Conservation (phyloP, 2,888 invertebrate genomes). For the Himalopsyche japonica region DNA sequence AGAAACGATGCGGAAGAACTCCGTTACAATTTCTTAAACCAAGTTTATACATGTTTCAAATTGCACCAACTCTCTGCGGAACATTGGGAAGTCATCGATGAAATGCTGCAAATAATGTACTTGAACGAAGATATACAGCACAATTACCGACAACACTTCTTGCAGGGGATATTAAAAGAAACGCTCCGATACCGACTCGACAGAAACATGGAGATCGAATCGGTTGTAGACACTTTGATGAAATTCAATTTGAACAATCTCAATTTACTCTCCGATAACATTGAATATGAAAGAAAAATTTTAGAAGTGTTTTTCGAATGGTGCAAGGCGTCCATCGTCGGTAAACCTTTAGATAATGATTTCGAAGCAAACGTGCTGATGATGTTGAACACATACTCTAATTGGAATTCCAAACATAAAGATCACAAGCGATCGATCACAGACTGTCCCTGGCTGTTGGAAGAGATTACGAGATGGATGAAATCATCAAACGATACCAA, state of each 20-base stretch:
- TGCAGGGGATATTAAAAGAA: constrained; percentile 41
- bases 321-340: constrained; percentile 26
- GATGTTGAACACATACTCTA: not conserved
- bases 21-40: constrained; percentile 31
- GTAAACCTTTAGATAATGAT: not conserved
- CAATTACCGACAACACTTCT: constrained; percentile 17
- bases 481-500: constrained; percentile 19
- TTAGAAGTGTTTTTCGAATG: constrained; percentile 41
- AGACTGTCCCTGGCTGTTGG: constrained; percentile 24
- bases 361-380: not conserved
- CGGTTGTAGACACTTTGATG: constrained; percentile 23
- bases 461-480: constrained; percentile 29
- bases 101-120: constrained; percentile 41
- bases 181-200: constrained; percentile 22
- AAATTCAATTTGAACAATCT: constrained; percentile 20
- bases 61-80: constrained; percentile 41
- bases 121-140: constrained; percentile 27
- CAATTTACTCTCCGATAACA: constrained; percentile 16
- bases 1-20: constrained; percentile 45
- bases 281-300: constrained; percentile 43
- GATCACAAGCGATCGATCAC: not conserved
- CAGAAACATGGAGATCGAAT: constrained; percentile 16
- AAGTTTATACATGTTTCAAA: constrained; percentile 40
- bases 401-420: constrained; percentile 3
- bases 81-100: constrained; percentile 44